Evolutionary conservation across 2,888 invertebrate species (phyloP).

Genomic region (Glyphotaelius pellucidus): DNA sequence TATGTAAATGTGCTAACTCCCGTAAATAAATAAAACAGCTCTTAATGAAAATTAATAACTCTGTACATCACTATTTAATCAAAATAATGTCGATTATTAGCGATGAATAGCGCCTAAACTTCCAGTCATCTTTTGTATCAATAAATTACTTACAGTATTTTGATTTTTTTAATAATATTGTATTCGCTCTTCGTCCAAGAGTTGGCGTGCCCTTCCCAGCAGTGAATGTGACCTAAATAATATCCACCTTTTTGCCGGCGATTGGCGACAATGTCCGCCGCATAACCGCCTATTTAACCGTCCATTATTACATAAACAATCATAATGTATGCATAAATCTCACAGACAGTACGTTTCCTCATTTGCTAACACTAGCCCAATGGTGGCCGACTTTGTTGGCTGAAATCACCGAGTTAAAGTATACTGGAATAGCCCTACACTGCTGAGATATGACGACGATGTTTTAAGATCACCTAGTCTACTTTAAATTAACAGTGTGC

Average conservation of each 20-base stretch:
- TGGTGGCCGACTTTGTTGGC: not conserved
- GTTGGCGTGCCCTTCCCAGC: constrained; percentile 3
- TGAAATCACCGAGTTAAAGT: not conserved
- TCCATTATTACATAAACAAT: constrained; percentile 36
- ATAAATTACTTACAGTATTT: not conserved
- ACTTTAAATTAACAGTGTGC: no score
- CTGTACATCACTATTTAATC: no score
- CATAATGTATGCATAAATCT: constrained; percentile 44
- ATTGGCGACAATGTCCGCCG: constrained; percentile 29
- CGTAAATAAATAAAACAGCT: no score
- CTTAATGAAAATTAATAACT: no score
- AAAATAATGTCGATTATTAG: no score
- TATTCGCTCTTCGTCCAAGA: not conserved
- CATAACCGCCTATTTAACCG: constrained; percentile 2
- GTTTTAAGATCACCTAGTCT: not conserved
- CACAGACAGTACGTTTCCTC: constrained; percentile 30
- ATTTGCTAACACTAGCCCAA: constrained; percentile 13
- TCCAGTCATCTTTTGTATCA: not conserved
- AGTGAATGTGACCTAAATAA: constrained; percentile 36
- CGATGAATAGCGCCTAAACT: no score
- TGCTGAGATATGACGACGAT: not conserved
- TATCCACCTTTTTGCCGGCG: constrained; percentile 11
- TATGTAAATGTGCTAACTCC: no score
- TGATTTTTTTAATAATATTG: not conserved
- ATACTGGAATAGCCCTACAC: not conserved